phyloP scores from a whole-genome alignment of 2,113 vertebrate genomes.

The Petaurus breviceps region DNA sequence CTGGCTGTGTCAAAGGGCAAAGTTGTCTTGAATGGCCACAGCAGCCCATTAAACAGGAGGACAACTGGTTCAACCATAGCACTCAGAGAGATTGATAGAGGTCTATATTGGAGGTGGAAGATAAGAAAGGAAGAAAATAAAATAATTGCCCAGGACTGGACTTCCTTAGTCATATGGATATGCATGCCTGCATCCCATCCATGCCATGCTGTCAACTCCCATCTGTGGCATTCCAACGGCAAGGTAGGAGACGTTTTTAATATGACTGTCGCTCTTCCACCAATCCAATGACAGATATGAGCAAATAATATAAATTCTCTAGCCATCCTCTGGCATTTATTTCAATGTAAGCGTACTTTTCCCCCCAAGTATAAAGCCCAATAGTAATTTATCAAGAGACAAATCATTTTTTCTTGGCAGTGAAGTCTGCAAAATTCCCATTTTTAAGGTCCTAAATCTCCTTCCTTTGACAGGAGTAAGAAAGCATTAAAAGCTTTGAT shows the following conservation, averaged over 20 bases:
- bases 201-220: slow-evolving; percentile 59
- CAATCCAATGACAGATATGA: slow-evolving; percentile 84
- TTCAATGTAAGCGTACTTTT: slow-evolving; percentile 88
- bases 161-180: slow-evolving; percentile 57
- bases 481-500: slow-evolving; percentile 92
- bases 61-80: slow-evolving; percentile 14
- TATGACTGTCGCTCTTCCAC: slow-evolving; percentile 82
- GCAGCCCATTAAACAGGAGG: not conserved
- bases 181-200: slow-evolving; percentile 54
- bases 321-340: slow-evolving; percentile 88
- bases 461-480: slow-evolving; percentile 88
- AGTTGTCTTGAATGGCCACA: not conserved
- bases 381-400: slow-evolving; percentile 90
- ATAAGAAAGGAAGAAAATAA: slow-evolving; percentile 31
- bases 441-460: slow-evolving; percentile 91
- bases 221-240: slow-evolving; percentile 75
- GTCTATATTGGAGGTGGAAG: not conserved
- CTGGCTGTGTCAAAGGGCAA: not conserved
- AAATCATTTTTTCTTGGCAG: slow-evolving; percentile 91
- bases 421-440: slow-evolving; percentile 90
- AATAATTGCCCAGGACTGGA: not conserved
- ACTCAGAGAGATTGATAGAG: not conserved
- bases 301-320: slow-evolving; percentile 87
- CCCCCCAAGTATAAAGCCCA: slow-evolving; percentile 86
- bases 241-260: slow-evolving; percentile 84